Evolutionary conservation across 2,113 vertebrate genomes (phyloP).

Genomic region (Thamnaconus septentrionalis): DNA sequence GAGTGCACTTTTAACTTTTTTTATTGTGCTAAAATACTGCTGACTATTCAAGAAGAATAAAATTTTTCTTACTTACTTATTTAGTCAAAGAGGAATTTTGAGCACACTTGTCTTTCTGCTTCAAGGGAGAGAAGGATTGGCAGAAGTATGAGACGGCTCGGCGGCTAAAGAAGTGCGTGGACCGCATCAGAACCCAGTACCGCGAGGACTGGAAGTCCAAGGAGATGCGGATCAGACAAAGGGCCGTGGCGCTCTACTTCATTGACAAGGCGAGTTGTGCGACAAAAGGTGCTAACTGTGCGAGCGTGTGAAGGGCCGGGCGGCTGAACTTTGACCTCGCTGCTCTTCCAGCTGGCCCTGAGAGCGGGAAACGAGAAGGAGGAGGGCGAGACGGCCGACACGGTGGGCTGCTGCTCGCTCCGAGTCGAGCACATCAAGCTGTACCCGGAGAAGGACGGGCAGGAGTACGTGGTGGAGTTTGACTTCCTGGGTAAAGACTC

Average conservation of each 20-base stretch:
- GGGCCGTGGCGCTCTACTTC: slow-evolving; percentile 95
- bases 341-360: slow-evolving; percentile 84
- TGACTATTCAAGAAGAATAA: too few species aligned
- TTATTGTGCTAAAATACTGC: too few species aligned
- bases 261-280: slow-evolving; percentile 88
- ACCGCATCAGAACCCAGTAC: slow-evolving; percentile 90
- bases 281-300: background rate
- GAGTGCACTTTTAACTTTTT: too few species aligned
- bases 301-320: background rate
- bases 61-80: too few species aligned
- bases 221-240: slow-evolving; percentile 95
- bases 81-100: too few species aligned
- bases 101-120: too few species aligned
- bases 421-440: slow-evolving; percentile 94
- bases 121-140: slow-evolving; percentile 96
- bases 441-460: slow-evolving; percentile 89
- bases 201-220: slow-evolving; percentile 98
- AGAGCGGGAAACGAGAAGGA: slow-evolving; percentile 99
- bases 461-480: slow-evolving; percentile 95
- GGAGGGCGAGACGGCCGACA: slow-evolving; percentile 96
- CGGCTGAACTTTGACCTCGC: slow-evolving; percentile 15
- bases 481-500: slow-evolving; percentile 98
- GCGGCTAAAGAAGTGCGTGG: slow-evolving; percentile 91
- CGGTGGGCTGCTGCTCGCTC: slow-evolving; percentile 95
- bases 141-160: slow-evolving; percentile 97